A percentile compares a stretch with the other conserved stretches of the same genome.
Evolutionary conservation across 2,797 vertebrate genomes (phyloP).

Genomic region (Smutsia gigantea): DNA sequence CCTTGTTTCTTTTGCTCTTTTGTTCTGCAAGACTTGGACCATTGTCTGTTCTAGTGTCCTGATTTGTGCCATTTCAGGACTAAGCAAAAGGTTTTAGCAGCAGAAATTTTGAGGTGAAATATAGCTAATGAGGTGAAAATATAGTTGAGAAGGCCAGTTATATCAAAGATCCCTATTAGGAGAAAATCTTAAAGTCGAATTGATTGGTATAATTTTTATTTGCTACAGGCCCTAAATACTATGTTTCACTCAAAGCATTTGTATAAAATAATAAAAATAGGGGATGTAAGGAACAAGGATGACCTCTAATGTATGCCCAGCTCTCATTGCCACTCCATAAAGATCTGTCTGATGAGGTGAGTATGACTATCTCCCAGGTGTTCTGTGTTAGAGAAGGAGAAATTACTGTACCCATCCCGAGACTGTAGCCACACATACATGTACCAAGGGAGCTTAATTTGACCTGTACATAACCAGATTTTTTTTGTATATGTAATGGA

Average conservation of each 20-base stretch:
- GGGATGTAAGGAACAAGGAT: background rate
- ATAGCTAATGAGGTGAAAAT: slow-evolving; percentile 9
- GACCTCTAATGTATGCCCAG: background rate
- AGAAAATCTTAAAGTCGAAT: background rate
- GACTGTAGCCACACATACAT: too few species aligned
- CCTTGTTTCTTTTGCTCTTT: slow-evolving; percentile 7
- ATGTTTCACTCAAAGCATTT: slow-evolving; percentile 5
- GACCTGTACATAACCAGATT: background rate
- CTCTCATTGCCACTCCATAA: background rate
- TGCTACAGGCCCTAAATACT: background rate
- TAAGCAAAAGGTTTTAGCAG: background rate
- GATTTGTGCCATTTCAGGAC: slow-evolving; percentile 26
- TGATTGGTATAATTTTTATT: background rate
- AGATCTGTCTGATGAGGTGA: background rate
- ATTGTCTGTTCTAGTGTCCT: background rate
- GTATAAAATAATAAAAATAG: background rate
- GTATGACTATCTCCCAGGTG: background rate
- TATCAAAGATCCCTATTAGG: background rate
- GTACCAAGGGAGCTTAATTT: background rate
- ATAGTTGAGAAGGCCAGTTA: background rate
- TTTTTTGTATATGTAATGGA: background rate
- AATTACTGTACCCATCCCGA: background rate
- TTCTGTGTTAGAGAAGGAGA: background rate
- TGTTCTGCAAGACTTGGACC: background rate
- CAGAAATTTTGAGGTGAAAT: too few species aligned